A percentile compares a stretch with the other conserved stretches of the same genome.
Evolutionary conservation across 2,113 vertebrate species (phyloP).

Genomic region (Macroglossus sobrinus): DNA sequence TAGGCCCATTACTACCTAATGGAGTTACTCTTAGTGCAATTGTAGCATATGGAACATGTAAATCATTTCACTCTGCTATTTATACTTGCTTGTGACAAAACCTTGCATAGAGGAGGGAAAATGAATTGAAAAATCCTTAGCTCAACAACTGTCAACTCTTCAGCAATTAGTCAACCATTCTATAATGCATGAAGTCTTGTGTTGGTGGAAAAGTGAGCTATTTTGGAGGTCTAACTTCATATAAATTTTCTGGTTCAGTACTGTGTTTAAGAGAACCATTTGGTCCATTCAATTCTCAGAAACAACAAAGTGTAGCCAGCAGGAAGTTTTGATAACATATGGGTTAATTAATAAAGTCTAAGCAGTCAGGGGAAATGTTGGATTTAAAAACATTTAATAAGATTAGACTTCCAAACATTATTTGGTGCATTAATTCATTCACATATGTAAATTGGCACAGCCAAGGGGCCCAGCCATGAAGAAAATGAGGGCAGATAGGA

Average conservation of each 20-base stretch:
- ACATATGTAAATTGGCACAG: constrained; percentile 57
- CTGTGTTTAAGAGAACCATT: background rate
- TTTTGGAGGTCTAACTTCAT: background rate
- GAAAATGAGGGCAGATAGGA: constrained; percentile 14
- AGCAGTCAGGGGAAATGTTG: constrained; percentile 45
- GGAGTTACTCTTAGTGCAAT: background rate
- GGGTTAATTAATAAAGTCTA: constrained; percentile 67
- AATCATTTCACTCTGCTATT: constrained; percentile 25
- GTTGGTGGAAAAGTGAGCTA: background rate
- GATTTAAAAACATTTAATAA: constrained; percentile 61
- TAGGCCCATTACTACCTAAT: background rate
- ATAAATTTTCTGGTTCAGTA: background rate
- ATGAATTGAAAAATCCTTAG: constrained; percentile 25
- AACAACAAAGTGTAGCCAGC: constrained; percentile 2
- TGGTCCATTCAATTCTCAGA: constrained; percentile 12
- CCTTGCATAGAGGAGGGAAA: constrained; percentile 7
- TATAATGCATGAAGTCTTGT: background rate
- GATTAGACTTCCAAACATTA: constrained; percentile 68
- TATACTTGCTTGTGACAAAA: background rate
- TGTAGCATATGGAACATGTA: background rate
- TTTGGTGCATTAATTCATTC: constrained; percentile 72
- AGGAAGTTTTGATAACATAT: constrained; percentile 47
- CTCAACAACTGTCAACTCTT: constrained; percentile 19
- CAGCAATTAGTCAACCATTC: constrained; percentile 33
- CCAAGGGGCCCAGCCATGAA: constrained; percentile 4